Conservation (phyloP, 2,113 vertebrate genomes). For the Parus major region DNA sequence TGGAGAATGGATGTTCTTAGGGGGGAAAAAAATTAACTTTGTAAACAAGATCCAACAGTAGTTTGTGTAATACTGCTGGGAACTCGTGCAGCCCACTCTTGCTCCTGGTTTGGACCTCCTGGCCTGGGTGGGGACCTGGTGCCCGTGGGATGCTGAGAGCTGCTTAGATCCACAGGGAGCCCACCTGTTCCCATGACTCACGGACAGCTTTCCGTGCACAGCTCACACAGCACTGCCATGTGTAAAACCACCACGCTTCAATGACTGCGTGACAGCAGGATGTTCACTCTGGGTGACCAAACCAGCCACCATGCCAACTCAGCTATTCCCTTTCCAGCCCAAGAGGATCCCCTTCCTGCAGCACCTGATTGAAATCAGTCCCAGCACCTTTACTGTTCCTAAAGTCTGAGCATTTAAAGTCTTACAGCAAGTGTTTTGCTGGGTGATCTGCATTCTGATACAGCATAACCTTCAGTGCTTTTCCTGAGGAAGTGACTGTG, state of each 20-base stretch:
- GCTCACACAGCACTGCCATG: neutral
- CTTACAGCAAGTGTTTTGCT: neutral
- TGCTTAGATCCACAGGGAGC: neutral
- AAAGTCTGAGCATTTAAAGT: neutral
- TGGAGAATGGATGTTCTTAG: neutral
- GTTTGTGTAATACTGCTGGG: neutral
- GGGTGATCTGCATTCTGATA: neutral
- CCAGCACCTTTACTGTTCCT: neutral
- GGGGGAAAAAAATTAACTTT: neutral
- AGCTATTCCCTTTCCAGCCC: neutral
- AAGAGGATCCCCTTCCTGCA: neutral
- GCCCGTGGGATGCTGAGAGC: fast-evolving
- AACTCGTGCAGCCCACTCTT: neutral
- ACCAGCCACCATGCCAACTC: fast-evolving
- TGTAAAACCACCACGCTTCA: neutral
- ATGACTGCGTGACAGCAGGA: neutral
- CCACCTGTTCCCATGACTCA: neutral
- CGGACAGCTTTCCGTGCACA: fast-evolving
- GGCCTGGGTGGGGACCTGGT: neutral
- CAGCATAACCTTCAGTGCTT: neutral
- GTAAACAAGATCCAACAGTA: neutral
- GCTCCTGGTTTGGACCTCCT: neutral
- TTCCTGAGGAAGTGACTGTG: slow-evolving; percentile 58
- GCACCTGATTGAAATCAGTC: neutral
- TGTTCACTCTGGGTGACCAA: neutral